Evolutionary conservation across 2,888 invertebrate genomes (phyloP).

Genomic region (Tachina lurida): DNA sequence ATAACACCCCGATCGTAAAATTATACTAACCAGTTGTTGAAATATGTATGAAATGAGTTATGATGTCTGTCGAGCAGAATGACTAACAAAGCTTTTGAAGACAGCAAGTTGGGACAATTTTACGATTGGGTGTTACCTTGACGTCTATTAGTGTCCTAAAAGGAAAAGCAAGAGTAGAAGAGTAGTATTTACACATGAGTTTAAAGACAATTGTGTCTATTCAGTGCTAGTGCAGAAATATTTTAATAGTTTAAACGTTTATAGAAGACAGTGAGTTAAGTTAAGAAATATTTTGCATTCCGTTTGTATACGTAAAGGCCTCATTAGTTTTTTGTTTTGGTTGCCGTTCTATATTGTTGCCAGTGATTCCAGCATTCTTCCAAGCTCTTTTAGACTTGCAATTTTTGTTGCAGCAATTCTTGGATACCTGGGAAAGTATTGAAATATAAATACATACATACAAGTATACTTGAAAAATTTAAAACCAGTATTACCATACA

Average conservation of each 20-base stretch:
- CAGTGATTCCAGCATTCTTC: too few relatives aligned
- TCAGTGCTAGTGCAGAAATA: neutral
- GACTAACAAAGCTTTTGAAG: neutral
- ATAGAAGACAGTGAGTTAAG: neutral
- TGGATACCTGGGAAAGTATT: too few relatives aligned
- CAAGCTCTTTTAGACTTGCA: too few relatives aligned
- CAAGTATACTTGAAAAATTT: too few relatives aligned
- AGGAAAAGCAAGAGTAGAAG: neutral
- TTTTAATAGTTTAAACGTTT: neutral
- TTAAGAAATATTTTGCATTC: neutral
- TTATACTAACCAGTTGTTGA: conserved; percentile 7
- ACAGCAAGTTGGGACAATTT: neutral
- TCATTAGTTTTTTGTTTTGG: too few relatives aligned
- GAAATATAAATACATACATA: too few relatives aligned
- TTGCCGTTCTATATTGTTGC: neutral
- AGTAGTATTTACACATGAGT: neutral
- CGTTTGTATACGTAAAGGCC: too few relatives aligned
- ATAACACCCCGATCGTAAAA: conserved; percentile 10
- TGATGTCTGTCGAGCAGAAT: neutral
- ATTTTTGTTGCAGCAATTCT: too few relatives aligned
- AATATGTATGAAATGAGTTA: conserved; percentile 11
- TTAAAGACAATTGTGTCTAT: neutral
- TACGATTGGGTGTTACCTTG: conserved; percentile 5
- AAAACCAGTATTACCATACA: too few relatives aligned
- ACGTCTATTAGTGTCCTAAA: neutral